Conservation (phyloP, 2,888 invertebrate species). For the Campaea margaritaria region DNA sequence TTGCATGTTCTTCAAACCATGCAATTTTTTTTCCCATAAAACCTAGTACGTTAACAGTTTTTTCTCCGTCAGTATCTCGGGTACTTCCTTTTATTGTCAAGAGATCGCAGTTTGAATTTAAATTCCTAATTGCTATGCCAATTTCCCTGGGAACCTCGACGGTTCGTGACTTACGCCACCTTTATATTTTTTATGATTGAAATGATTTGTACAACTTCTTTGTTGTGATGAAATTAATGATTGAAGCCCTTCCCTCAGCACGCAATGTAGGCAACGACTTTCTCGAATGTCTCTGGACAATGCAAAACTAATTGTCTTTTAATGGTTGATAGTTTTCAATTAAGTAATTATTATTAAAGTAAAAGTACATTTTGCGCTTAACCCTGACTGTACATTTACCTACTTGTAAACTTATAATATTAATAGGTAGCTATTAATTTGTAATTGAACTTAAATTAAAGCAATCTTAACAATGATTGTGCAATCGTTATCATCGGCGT, state of each 20-base stretch:
- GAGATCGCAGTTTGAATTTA: slow-evolving; percentile 31
- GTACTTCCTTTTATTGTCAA: slow-evolving; percentile 30
- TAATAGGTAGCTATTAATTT: too few species aligned
- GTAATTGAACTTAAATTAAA: too few species aligned
- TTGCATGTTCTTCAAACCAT: neutral
- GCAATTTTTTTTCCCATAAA: slow-evolving; percentile 1
- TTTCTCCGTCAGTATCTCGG: slow-evolving; percentile 1
- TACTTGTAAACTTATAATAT: neutral
- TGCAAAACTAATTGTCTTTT: neutral
- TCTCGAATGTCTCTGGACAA: neutral
- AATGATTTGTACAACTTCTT: slow-evolving; percentile 7
- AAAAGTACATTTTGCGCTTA: slow-evolving; percentile 7
- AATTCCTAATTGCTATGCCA: slow-evolving; percentile 28
- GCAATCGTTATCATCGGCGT: slow-evolving; percentile 1
- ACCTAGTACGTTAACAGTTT: neutral
- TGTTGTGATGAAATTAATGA: slow-evolving; percentile 10
- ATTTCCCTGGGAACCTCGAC: slow-evolving; percentile 14
- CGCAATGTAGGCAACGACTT: slow-evolving; percentile 5
- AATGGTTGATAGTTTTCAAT: slow-evolving; percentile 1
- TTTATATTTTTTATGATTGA: slow-evolving; percentile 10
- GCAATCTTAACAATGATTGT: slow-evolving; percentile 4
- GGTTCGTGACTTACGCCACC: slow-evolving; percentile 18
- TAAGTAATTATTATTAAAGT: slow-evolving; percentile 4
- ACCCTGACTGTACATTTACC: slow-evolving; percentile 8
- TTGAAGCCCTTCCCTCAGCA: slow-evolving; percentile 4